Evolutionary conservation across 1,140 invertebrate genomes (phyloP).

Genomic region (Kradibia gibbosae): DNA sequence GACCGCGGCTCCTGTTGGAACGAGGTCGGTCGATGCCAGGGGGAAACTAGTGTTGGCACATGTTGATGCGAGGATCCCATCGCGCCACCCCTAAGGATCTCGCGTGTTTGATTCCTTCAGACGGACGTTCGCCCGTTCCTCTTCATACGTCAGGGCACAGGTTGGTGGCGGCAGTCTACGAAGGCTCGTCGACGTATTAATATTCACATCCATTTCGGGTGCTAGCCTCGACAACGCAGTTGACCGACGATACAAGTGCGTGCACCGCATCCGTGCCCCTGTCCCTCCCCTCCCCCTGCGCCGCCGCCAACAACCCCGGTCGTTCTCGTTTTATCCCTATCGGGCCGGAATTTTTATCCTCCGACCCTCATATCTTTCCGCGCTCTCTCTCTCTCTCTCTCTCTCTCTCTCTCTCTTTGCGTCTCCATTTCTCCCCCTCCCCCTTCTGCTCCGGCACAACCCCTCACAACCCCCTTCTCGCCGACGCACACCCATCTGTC

Average conservation of each 20-base stretch:
- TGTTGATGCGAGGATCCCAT: no score
- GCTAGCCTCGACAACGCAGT: neutral
- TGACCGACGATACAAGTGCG: constrained; percentile 43
- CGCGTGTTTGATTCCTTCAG: neutral
- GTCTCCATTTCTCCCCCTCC: no score
- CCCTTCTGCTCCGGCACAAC: no score
- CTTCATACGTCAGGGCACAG: constrained; percentile 8
- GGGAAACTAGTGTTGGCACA: no score
- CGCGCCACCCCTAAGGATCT: neutral
- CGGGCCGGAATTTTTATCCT: constrained; percentile 27
- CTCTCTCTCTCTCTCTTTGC: neutral
- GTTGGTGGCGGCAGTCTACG: constrained; percentile 50
- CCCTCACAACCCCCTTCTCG: no score
- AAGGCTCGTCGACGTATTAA: constrained; percentile 65
- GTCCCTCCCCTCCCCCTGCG: constrained; percentile 14
- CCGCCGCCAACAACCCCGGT: no score
- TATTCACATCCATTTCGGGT: constrained; percentile 68
- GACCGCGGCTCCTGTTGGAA: neutral
- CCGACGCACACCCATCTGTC: no score
- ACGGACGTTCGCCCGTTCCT: constrained; percentile 25
- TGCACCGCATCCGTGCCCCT: constrained; percentile 36
- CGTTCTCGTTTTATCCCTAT: neutral
- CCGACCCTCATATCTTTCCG: constrained; percentile 20
- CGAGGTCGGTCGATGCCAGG: neutral
- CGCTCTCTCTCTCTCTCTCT: constrained; percentile 30